These are phyloP conservation scores for Poeciliopsis gracilis DNA, from an alignment of 2,797 vertebrate genomes.

Conservation along the genomic window DNA sequence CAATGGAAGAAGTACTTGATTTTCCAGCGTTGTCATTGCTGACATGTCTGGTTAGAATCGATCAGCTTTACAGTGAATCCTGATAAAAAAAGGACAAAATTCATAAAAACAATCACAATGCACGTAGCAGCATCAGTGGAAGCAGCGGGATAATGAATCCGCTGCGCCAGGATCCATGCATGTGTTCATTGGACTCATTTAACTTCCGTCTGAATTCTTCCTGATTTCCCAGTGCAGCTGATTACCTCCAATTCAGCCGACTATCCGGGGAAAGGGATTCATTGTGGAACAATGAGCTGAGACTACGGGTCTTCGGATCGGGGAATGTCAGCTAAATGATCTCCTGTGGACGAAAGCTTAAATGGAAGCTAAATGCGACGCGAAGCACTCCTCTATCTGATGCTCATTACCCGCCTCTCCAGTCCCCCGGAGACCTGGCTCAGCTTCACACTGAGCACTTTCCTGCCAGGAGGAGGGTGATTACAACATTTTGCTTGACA, in stretches of 20 bases:
- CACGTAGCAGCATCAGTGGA: constrained; percentile 44
- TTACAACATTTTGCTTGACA: constrained; percentile 77
- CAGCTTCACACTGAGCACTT: constrained; percentile 67
- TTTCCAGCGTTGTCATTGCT: constrained; percentile 1
- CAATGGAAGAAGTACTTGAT: too few species aligned
- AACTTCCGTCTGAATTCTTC: constrained; percentile 57
- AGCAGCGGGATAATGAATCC: constrained; percentile 35
- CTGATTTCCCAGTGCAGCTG: constrained; percentile 53
- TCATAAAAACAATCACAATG: constrained; percentile 22
- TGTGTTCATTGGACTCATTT: constrained; percentile 56
- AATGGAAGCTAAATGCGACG: constrained; percentile 70
- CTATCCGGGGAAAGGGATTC: constrained; percentile 51
- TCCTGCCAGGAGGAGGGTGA: constrained; percentile 78
- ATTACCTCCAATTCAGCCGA: constrained; percentile 66
- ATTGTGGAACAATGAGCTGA: constrained; percentile 46
- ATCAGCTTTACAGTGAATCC: constrained; percentile 21
- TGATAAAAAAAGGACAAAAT: constrained; percentile 33
- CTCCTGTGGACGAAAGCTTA: constrained; percentile 67
- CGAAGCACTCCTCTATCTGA: constrained; percentile 63
- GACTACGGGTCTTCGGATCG: constrained; percentile 42
- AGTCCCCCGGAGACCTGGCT: constrained; percentile 67
- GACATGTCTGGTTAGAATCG: not conserved
- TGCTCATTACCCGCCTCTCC: constrained; percentile 75
- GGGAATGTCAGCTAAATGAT: constrained; percentile 66
- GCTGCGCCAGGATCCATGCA: constrained; percentile 34